Evolutionary conservation across 2,888 invertebrate species (phyloP).

Genomic region (Meteorus cinctellus): DNA sequence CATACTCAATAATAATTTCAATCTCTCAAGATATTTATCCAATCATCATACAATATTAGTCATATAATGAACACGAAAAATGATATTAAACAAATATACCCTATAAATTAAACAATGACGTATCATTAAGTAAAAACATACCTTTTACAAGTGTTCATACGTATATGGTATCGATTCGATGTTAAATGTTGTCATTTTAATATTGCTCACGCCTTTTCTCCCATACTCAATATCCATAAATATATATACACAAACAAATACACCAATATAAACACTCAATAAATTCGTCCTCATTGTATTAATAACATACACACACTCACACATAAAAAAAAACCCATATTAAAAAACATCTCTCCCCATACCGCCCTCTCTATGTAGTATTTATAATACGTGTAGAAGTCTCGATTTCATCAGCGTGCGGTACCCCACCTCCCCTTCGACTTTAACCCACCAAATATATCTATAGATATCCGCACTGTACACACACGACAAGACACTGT

Average conservation of each 20-base stretch:
- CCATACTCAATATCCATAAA: background rate
- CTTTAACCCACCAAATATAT: slow-evolving; percentile 37
- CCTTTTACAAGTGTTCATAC: slow-evolving; percentile 1
- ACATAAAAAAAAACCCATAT: background rate
- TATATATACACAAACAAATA: background rate
- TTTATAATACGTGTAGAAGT: slow-evolving; percentile 22
- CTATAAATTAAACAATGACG: slow-evolving; percentile 10
- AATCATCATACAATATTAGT: background rate
- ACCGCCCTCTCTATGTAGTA: slow-evolving; percentile 20
- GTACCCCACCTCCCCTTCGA: background rate
- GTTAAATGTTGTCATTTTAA: background rate
- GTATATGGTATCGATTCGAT: background rate
- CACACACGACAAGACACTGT: slow-evolving; percentile 22
- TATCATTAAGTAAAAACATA: slow-evolving; percentile 3
- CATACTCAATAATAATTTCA: too few species aligned
- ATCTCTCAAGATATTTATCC: too few species aligned
- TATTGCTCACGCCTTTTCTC: background rate
- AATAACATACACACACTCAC: background rate
- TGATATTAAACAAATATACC: background rate
- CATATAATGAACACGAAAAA: background rate
- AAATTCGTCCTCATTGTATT: background rate
- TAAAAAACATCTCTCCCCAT: background rate
- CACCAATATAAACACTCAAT: background rate
- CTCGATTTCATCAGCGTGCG: slow-evolving; percentile 39
- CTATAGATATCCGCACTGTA: slow-evolving; percentile 5